Conservation (phyloP, 2,888 invertebrate species). For the Idaea straminata region DNA sequence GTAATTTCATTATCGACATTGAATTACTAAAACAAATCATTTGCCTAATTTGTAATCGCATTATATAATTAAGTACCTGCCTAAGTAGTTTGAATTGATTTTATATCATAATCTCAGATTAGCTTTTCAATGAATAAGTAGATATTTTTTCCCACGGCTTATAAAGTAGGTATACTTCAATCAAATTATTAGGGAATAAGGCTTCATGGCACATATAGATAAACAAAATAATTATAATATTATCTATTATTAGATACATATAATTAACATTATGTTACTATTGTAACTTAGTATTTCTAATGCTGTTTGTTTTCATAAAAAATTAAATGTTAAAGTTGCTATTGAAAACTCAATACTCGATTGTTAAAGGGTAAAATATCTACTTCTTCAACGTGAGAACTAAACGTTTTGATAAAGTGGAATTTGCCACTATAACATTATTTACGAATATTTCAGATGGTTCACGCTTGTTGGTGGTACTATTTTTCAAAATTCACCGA, state of each 20-base stretch:
- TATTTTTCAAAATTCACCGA: conserved; percentile 97
- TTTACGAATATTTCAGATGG: conserved; percentile 82
- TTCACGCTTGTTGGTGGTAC: conserved; percentile 94
- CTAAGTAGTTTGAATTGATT: not conserved
- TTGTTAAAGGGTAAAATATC: not conserved
- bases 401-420: not conserved
- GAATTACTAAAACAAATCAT: not conserved
- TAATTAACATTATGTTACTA: no score
- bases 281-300: no score
- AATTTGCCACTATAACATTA: conserved; percentile 3
- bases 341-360: no score
- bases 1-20: not conserved
- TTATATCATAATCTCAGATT: not conserved
- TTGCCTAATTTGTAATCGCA: not conserved
- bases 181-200: no score
- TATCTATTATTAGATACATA: no score
- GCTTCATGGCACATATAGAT: no score
- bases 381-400: not conserved
- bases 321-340: no score
- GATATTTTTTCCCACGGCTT: conserved; percentile 6
- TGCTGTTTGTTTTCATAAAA: no score
- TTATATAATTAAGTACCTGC: not conserved
- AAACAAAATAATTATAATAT: no score
- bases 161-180: no score
- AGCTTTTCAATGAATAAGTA: not conserved